Evolutionary conservation across 1,140 invertebrate genomes (phyloP).

Genomic region (Maconellicoccus hirsutus): DNA sequence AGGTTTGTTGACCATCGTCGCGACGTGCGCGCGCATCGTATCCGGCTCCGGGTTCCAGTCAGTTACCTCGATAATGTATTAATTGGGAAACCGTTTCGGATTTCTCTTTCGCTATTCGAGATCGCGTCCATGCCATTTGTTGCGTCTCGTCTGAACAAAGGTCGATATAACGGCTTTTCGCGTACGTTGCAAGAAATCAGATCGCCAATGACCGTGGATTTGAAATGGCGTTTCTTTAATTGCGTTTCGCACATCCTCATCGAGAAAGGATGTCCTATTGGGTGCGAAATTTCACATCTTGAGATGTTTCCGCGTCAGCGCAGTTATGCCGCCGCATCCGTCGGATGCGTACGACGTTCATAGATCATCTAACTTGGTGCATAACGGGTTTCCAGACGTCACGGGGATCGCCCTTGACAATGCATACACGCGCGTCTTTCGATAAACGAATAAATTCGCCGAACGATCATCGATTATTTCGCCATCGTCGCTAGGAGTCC

Average conservation of each 20-base stretch:
- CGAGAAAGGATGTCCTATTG: no score
- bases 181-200: no score
- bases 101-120: neutral
- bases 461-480: no score
- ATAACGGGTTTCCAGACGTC: constrained; percentile 2
- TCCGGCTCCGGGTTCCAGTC: constrained; percentile 18
- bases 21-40: neutral
- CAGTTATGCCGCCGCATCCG: no score
- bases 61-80: constrained; percentile 6
- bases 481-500: no score
- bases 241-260: no score
- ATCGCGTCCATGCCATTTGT: no score
- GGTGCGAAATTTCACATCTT: no score
- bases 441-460: neutral
- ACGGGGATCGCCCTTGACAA: neutral
- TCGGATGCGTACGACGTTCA: neutral
- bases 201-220: no score
- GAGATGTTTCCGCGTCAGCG: no score
- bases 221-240: no score
- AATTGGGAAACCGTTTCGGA: neutral
- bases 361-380: neutral
- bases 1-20: constrained; percentile 14
- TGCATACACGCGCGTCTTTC: neutral
- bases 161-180: neutral
- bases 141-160: neutral